Base-by-base conservation (phyloP, 2,888 invertebrate genomes). In the Dolichomitus sp. region DNA sequence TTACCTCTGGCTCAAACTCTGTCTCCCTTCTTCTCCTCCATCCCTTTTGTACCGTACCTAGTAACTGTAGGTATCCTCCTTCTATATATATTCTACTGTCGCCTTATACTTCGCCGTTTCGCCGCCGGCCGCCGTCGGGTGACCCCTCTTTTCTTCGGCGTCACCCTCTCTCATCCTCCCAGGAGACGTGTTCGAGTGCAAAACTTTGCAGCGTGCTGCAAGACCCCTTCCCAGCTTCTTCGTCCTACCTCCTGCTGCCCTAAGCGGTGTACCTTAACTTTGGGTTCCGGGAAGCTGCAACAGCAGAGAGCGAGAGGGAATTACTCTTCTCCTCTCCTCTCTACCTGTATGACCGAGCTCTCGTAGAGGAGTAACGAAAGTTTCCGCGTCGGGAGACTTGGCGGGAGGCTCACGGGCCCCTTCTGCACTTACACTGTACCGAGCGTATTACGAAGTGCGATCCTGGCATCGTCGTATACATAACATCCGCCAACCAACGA, bases 201-300 rank as follows among this genome's bases (percentile, higher is more conserved):
- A 79, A 82, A 79, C 75, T 79, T 79, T 78, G 74, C 82, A 79
- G 59, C 79, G 74, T 66, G 63, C 75, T 66, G 66, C 66, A 66
- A 66, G 30, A 23, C 37, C 33, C 65, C 30, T 65, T 19, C 63
- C 50, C 74, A 12, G 40, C 74, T 78, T 74, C 77, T 74, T 78
- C 78, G 74, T 78, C 78, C 65, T 81, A 42, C 63, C 69, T 72
- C 78, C 40, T 59, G 65, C 69, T 50, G 70, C 82, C 82, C 69
- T 74, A 82, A 82, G 82, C 82, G 82, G 78, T 82, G 74, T 74
- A 82, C 78, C 82, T 82, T 72, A 78, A 82, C 82, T 82, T 82
- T 77, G 73, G 73, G 63, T 63, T 69, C 61, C 45, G 61, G 61
- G 69, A 63, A 76, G 50, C 61, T 68, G 61, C 73, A 63, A 63